Conservation (phyloP, 2,888 invertebrate species). For the Oxytorus armatus region DNA sequence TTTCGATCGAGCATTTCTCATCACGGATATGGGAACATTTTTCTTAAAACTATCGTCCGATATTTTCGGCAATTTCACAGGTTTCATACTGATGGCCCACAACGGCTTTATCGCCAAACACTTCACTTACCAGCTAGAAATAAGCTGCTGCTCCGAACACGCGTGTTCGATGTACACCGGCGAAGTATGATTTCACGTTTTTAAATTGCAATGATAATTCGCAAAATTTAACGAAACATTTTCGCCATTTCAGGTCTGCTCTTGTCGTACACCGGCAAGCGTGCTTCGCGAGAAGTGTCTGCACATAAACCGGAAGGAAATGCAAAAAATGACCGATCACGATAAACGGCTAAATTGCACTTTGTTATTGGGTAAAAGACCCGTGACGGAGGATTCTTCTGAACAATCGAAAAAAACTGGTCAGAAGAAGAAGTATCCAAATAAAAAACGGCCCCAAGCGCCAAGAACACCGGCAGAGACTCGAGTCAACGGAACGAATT, state of each 20-base stretch:
- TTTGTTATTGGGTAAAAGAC: slow-evolving; percentile 44
- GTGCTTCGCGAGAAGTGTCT: slow-evolving; percentile 39
- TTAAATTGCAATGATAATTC: not conserved
- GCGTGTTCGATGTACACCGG: slow-evolving; percentile 2
- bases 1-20: slow-evolving; percentile 71
- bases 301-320: not conserved
- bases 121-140: slow-evolving; percentile 70
- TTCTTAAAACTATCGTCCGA: slow-evolving; percentile 72
- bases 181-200: slow-evolving; percentile 36
- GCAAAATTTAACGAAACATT: not conserved
- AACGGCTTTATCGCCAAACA: slow-evolving; percentile 64
- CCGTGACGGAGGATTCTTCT: not conserved
- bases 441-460: not conserved
- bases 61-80: slow-evolving; percentile 67
- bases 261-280: slow-evolving; percentile 38
- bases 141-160: slow-evolving; percentile 53
- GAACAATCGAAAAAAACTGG: not conserved
- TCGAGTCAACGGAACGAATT: not conserved
- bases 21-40: slow-evolving; percentile 76
- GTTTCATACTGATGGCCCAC: slow-evolving; percentile 72
- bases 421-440: slow-evolving; percentile 22
- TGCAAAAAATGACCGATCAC: slow-evolving; percentile 19
- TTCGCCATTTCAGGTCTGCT: slow-evolving; percentile 50
- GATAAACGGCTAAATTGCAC: slow-evolving; percentile 32
- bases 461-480: not conserved